Base-by-base conservation (phyloP, 2,113 vertebrate genomes). In the Sylvilagus bachmani region DNA sequence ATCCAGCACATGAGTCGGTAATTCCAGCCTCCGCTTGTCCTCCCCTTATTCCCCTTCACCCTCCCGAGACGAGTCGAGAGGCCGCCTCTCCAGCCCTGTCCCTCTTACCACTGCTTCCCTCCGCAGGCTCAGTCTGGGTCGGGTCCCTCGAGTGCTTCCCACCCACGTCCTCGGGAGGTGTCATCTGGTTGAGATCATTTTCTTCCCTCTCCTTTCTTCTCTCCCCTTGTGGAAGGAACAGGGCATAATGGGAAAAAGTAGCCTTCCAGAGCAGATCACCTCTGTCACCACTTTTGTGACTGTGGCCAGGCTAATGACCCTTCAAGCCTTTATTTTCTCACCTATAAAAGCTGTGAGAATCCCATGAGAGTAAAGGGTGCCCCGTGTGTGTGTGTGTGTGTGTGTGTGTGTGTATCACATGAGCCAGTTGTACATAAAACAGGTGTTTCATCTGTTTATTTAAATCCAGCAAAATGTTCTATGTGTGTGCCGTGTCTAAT, bases 321-420 rank as follows among this genome's bases (percentile, higher is more conserved):
- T n/a, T 77, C 61, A 78, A 81, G 71, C 21, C 71, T 90, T 81
- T 25, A 64, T 55, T 88, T 77, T 88, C 49, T 90, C 62, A 11
- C 33, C 31, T 89, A 31, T 85, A 62, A 90, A 79, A 85, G 25
- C n/a, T 69, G 10, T 93, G 71, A 95, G 81, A 53, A n/a, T 67
- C 92, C 7, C 38, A 4, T 36, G 62, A 79, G 58, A 77, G 17
- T 77, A 80, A 66, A 67, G 70, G 16, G 53, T 78, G 27, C 44
- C 70, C 1, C 75, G 24, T 33, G 29, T 53, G 44, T 44, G 44
- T 44, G 44, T 44, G 44, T 44, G 44, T 44, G 44, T 44, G 44
- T 44, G 44, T 44, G 5, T 44, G 44, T 44, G 44, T 44, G 44
- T 44, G 5, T 44, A 44, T 58, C 55, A 21, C 55, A 19, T 62